A percentile compares a stretch with the other conserved stretches of the same genome.
These are phyloP conservation scores for Amphibalanus amphitrite DNA, from an alignment of 1,140 invertebrate genomes.

Conservation along the genomic window DNA sequence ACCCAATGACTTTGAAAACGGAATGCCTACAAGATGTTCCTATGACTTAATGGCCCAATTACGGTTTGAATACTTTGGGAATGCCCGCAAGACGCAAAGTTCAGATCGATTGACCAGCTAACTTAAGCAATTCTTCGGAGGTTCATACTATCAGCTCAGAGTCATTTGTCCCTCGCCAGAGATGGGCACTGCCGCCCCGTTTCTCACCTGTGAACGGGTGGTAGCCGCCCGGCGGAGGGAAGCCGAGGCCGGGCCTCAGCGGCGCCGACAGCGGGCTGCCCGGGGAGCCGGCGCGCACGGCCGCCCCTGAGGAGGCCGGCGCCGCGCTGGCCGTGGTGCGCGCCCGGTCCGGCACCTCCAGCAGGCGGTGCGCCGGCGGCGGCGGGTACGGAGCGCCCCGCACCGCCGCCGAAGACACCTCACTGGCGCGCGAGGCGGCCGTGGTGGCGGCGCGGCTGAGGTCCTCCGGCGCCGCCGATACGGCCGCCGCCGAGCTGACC, in stretches of 20 bases:
- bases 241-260: not conserved
- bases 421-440: conserved; percentile 4
- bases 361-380: conserved; percentile 12
- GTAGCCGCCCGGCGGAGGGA: not conserved
- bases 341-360: conserved; percentile 15
- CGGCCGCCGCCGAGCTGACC: conserved; percentile 8
- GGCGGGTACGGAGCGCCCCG: too few species aligned
- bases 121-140: too few species aligned
- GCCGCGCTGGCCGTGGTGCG: conserved; percentile 12
- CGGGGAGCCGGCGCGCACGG: too few species aligned
- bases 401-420: conserved; percentile 9
- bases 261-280: not conserved
- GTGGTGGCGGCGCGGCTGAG: conserved; percentile 12
- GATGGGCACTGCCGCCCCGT: too few species aligned
- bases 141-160: too few species aligned
- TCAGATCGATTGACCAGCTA: too few species aligned
- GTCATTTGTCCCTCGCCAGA: too few species aligned
- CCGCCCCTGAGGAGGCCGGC: not conserved
- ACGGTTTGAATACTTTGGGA: too few species aligned
- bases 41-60: too few species aligned
- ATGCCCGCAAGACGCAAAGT: too few species aligned
- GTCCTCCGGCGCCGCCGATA: conserved; percentile 14
- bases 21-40: too few species aligned
- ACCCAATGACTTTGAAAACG: too few species aligned
- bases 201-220: not conserved